These are phyloP conservation scores for Sebastes cheni DNA, from an alignment of 2,797 vertebrate species.

Conservation along the genomic window DNA sequence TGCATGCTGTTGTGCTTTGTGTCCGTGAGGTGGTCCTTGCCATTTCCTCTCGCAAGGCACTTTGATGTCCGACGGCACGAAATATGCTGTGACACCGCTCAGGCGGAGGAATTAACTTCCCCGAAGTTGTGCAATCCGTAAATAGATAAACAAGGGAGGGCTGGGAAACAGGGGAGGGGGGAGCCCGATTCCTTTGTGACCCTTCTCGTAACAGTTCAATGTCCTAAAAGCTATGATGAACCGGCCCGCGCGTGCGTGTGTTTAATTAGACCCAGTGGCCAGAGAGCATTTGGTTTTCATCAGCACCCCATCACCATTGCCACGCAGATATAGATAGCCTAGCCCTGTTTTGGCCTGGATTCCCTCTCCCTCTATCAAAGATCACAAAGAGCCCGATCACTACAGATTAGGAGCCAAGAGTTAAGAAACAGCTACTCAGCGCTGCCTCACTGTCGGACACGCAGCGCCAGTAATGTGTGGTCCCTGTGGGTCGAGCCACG, in stretches of 20 bases:
- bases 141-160: constrained; percentile 77
- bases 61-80: constrained; percentile 81
- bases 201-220: constrained; percentile 77
- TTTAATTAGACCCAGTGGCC: constrained; percentile 81
- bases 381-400: constrained; percentile 69
- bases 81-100: constrained; percentile 75
- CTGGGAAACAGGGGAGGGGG: constrained; percentile 29
- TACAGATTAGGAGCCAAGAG: constrained; percentile 70
- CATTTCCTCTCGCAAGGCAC: constrained; percentile 75
- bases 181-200: constrained; percentile 64
- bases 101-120: constrained; percentile 69
- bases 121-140: constrained; percentile 79
- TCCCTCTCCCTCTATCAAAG: constrained; percentile 56
- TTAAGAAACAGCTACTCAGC: constrained; percentile 62
- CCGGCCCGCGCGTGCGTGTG: constrained; percentile 50
- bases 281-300: constrained; percentile 83
- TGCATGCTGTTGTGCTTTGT: constrained; percentile 76
- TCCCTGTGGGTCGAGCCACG: constrained; percentile 43
- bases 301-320: constrained; percentile 71
- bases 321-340: constrained; percentile 61
- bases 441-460: constrained; percentile 48
- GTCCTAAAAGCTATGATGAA: constrained; percentile 64
- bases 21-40: constrained; percentile 77
- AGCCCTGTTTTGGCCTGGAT: constrained; percentile 53
- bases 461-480: constrained; percentile 53